A percentile compares a stretch with the other conserved stretches of the same genome.
These are phyloP conservation scores for Sebastes fasciatus DNA, from an alignment of 2,113 vertebrate species.

Conservation along the genomic window DNA sequence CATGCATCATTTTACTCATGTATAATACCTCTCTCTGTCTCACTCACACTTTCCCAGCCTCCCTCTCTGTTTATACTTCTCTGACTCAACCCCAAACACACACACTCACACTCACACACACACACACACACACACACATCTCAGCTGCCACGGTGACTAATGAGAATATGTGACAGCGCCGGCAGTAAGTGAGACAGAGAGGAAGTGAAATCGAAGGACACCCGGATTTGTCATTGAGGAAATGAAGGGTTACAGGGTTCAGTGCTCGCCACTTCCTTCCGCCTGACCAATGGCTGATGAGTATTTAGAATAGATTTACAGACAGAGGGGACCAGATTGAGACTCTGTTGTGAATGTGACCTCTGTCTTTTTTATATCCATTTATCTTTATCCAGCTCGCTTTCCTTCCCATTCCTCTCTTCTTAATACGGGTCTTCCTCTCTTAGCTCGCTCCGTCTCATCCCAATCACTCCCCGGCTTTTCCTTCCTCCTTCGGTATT, in stretches of 20 bases:
- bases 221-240: slow-evolving; percentile 76
- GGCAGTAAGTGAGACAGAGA: slow-evolving; percentile 72
- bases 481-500: slow-evolving; percentile 27
- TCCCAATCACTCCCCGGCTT: slow-evolving; percentile 36
- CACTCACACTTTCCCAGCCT: slow-evolving; percentile 9
- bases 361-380: slow-evolving; percentile 36
- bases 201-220: slow-evolving; percentile 73
- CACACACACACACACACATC: slow-evolving; percentile 4
- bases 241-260: slow-evolving; percentile 64
- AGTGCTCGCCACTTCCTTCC: slow-evolving; percentile 45
- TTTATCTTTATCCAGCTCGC: slow-evolving; percentile 41
- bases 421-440: slow-evolving; percentile 21
- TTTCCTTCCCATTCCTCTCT: slow-evolving; percentile 25
- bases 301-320: slow-evolving; percentile 38
- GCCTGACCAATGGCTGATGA: slow-evolving; percentile 62
- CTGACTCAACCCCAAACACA: slow-evolving; percentile 31
- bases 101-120: background rate
- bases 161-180: slow-evolving; percentile 69
- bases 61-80: slow-evolving; percentile 25
- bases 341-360: slow-evolving; percentile 53
- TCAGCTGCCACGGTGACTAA: slow-evolving; percentile 69
- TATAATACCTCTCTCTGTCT: slow-evolving; percentile 29
- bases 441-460: slow-evolving; percentile 29
- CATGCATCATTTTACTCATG: slow-evolving; percentile 29
- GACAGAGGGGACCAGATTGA: slow-evolving; percentile 27